These are phyloP conservation scores for Brachyhypopomus gauderio DNA, from an alignment of 2,113 vertebrate genomes.

Conservation along the genomic window DNA sequence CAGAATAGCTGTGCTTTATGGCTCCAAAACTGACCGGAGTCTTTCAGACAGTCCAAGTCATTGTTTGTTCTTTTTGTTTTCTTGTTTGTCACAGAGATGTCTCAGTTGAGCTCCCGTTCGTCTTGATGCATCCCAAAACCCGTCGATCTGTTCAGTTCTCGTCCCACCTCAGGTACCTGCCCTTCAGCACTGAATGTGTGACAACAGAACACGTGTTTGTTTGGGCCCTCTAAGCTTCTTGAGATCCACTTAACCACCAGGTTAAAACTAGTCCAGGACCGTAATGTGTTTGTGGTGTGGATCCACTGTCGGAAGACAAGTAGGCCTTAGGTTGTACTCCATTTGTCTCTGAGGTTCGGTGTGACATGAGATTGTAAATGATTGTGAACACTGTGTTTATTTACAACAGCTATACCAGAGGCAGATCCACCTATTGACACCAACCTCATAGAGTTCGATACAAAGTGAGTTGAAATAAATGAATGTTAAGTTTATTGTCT, in stretches of 20 bases:
- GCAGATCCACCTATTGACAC: constrained; percentile 83
- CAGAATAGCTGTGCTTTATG: constrained; percentile 20
- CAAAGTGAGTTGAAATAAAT: constrained; percentile 79
- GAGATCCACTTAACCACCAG: too few species aligned
- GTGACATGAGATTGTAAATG: background rate
- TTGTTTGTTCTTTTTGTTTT: background rate
- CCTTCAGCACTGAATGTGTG: background rate
- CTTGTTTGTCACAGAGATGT: constrained; percentile 76
- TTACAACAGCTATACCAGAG: constrained; percentile 76
- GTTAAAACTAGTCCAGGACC: too few species aligned
- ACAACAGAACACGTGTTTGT: background rate
- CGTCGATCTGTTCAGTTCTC: constrained; percentile 72
- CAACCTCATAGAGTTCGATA: constrained; percentile 91
- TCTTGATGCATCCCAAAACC: constrained; percentile 93
- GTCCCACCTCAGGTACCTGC: constrained; percentile 73
- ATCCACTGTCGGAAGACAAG: too few species aligned
- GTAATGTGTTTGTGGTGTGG: too few species aligned
- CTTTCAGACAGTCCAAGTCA: background rate
- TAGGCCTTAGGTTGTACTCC: too few species aligned
- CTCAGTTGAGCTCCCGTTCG: constrained; percentile 88
- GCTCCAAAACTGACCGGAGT: background rate
- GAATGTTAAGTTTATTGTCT: background rate
- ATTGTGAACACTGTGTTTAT: background rate
- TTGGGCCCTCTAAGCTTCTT: background rate
- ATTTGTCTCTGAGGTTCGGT: too few species aligned